Evolutionary conservation across 2,888 invertebrate species (phyloP).

Genomic region (Zygogramma bicolorata): DNA sequence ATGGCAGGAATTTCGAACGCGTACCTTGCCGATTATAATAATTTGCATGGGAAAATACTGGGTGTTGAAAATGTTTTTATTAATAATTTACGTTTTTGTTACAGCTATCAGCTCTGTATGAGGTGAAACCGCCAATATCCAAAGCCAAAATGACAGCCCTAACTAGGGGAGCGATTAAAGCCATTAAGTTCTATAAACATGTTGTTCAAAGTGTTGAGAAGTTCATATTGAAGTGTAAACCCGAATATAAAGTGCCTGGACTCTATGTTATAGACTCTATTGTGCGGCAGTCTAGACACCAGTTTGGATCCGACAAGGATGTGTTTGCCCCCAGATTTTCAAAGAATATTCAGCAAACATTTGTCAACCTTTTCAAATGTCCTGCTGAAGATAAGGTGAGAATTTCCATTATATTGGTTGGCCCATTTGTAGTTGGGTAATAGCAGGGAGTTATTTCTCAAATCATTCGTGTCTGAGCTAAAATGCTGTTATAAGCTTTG

Average conservation of each 20-base stretch:
- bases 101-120: slow-evolving; percentile 96
- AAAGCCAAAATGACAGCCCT: slow-evolving; percentile 99
- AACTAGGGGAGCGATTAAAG: slow-evolving; percentile 97
- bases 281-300: slow-evolving; percentile 96
- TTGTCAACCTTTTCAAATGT: slow-evolving; percentile 93
- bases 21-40: background rate
- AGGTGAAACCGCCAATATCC: slow-evolving; percentile 97
- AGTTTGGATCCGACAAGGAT: slow-evolving; percentile 97
- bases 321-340: slow-evolving; percentile 98
- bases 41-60: background rate
- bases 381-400: slow-evolving; percentile 96
- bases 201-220: slow-evolving; percentile 99
- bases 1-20: slow-evolving; percentile 8
- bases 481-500: too few relatives aligned
- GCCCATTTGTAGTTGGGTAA: too few relatives aligned
- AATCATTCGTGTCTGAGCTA: too few relatives aligned
- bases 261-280: slow-evolving; percentile 99
- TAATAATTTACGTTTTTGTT: slow-evolving; percentile 63
- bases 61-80: background rate
- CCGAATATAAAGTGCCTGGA: slow-evolving; percentile 98
- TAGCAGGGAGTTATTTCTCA: too few relatives aligned
- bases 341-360: slow-evolving; percentile 94
- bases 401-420: too few relatives aligned
- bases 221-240: slow-evolving; percentile 98
- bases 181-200: slow-evolving; percentile 99